Evolutionary conservation across 2,113 vertebrate genomes (phyloP), one percentile per base, ranked within the genome.

Genomic region (Stigmatopora nigra): DNA sequence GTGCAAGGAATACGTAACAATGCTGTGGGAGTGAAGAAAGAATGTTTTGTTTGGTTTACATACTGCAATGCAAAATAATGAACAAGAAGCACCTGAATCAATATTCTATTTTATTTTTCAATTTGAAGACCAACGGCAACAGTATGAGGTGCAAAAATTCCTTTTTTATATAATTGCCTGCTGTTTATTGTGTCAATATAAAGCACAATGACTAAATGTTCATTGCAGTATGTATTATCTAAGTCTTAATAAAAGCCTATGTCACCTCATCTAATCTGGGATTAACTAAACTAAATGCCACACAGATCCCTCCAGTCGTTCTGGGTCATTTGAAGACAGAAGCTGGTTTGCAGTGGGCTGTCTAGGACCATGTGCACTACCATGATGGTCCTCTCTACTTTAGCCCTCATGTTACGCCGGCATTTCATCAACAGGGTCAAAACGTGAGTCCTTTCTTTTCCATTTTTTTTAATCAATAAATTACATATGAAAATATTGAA

Each of bases 361-460:
- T 19, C n/a, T 2, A 5, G 20, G 70, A 82, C 65, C 73, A 90
- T 89, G 88, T 90, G 88, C 77, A 90, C 88, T 57, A 90, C 89
- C 7, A 80, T 90, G 64, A 88, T 90, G 88, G 47, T 90, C 63
- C 82, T 90, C 68, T 86, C 84, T 59, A 87, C 85, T 46, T 75
- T 90, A 76, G 87, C 85, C 63, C 13, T 89, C 8, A 61, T 89
- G 0, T 71, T 89, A 49, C 84, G 80, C 1, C 76, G 78, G 4
- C 75, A 55, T 52, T 87, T 89, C 79, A 66, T 17, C 65, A 80
- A 65, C 77, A 63, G 16, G 59, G 80, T 73, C 46, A 82, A 81
- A 57, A 89, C 83, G 88, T 90, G 72, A 90, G 88, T 78, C 38
- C 13, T 17, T 45, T 14, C 53, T 56, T 14, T 31, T 31, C 14